Evolutionary conservation across 1,140 invertebrate species (phyloP).

Genomic region (Phymastichus coffea): DNA sequence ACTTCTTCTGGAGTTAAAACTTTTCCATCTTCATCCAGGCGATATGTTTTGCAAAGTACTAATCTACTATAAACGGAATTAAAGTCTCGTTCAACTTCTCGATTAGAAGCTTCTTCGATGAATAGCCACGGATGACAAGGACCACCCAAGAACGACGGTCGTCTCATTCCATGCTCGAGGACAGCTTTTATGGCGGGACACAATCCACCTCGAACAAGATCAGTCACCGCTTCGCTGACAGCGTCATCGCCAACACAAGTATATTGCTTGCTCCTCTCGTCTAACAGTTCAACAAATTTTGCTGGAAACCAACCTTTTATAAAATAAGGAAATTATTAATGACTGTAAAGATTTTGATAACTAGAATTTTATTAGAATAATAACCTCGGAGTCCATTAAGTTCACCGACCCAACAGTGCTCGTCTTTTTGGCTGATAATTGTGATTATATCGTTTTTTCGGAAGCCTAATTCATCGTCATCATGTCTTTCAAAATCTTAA

Average conservation of each 20-base stretch:
- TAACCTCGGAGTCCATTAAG: constrained; percentile 88
- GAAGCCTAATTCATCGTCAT: constrained; percentile 98
- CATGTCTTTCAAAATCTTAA: constrained; percentile 95
- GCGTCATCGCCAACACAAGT: constrained; percentile 96
- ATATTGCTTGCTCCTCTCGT: constrained; percentile 96
- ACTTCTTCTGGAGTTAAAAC: constrained; percentile 98
- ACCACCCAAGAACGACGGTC: constrained; percentile 80
- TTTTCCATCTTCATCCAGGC: constrained; percentile 98
- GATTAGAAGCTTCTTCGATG: constrained; percentile 93
- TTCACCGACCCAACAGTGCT: constrained; percentile 99
- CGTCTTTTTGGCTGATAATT: constrained; percentile 96
- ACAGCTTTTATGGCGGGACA: constrained; percentile 94
- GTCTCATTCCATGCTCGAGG: constrained; percentile 93
- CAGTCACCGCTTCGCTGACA: constrained; percentile 93
- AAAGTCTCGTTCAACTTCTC: constrained; percentile 97
- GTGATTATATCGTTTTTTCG: constrained; percentile 98
- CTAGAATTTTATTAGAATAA: constrained; percentile 10
- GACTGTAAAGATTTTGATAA: too few relatives aligned
- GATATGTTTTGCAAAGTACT: constrained; percentile 97
- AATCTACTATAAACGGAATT: constrained; percentile 96
- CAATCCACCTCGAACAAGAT: constrained; percentile 91
- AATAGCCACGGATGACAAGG: constrained; percentile 98
- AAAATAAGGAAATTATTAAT: constrained; percentile 27
- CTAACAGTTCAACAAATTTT: constrained; percentile 94
- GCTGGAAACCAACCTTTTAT: constrained; percentile 94